A percentile compares a stretch with the other conserved stretches of the same genome.
Conservation (phyloP, 1,140 invertebrate species). For the Odontomachus brunneus region DNA sequence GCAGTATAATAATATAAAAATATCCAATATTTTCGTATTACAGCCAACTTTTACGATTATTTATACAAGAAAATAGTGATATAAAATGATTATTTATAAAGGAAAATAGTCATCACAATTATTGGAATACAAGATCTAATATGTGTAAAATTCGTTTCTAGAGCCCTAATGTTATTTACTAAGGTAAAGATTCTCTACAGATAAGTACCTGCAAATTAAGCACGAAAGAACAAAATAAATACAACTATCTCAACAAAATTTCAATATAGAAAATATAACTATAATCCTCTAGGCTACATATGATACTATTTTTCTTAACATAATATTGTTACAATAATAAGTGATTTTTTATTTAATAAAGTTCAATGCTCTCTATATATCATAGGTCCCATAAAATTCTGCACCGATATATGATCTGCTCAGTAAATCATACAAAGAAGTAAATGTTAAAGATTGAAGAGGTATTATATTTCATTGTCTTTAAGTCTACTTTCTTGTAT, state of each 20-base stretch:
- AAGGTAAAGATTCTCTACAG: neutral
- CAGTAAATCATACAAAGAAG: too few relatives aligned
- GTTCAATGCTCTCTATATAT: neutral
- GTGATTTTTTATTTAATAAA: constrained; percentile 8
- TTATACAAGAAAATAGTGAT: constrained; percentile 58
- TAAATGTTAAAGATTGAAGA: too few relatives aligned
- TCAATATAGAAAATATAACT: neutral
- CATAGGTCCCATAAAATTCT: too few relatives aligned
- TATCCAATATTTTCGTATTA: constrained; percentile 42
- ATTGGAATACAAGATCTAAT: constrained; percentile 50
- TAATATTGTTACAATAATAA: neutral
- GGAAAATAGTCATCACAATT: constrained; percentile 65
- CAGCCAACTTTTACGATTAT: constrained; percentile 21
- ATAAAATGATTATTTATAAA: constrained; percentile 53
- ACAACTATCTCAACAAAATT: neutral
- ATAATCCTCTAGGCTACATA: too few relatives aligned
- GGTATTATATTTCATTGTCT: too few relatives aligned
- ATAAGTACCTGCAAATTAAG: neutral
- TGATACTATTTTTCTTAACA: neutral
- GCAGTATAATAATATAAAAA: constrained; percentile 60
- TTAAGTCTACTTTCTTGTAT: too few relatives aligned
- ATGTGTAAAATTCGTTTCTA: neutral
- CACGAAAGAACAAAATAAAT: constrained; percentile 4
- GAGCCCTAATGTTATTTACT: neutral
- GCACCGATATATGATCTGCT: too few relatives aligned